phyloP scores from a whole-genome alignment of 2,797 vertebrate species.

The Mus spretus region DNA sequence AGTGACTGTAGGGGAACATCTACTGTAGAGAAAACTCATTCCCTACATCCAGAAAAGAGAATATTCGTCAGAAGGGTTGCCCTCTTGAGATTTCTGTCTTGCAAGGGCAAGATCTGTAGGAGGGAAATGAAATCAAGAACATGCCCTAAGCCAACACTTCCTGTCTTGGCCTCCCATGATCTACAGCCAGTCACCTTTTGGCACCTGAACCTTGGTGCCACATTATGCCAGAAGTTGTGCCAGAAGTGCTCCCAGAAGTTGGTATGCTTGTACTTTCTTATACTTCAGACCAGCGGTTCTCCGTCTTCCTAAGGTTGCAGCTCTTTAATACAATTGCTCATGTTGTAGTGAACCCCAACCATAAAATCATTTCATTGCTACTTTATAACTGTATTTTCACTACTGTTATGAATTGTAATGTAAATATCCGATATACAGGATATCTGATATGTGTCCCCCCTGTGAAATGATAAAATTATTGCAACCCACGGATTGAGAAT shows the following conservation, averaged over 20 bases:
- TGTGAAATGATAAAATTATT: too few relatives aligned
- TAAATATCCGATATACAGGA: background rate
- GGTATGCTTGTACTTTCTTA: background rate
- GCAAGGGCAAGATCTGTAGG: background rate
- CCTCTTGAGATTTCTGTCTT: background rate
- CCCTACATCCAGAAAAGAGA: background rate
- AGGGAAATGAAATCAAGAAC: background rate
- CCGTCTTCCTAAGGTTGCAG: background rate
- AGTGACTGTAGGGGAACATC: too few relatives aligned
- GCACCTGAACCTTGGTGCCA: background rate
- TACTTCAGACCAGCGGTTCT: background rate
- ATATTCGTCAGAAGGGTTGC: fast-evolving
- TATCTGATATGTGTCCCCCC: background rate
- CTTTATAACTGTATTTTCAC: background rate
- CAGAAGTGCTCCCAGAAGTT: fast-evolving
- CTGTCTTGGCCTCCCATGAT: fast-evolving
- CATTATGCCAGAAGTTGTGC: fast-evolving
- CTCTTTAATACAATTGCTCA: background rate
- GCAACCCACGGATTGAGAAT: background rate
- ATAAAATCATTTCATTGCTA: background rate
- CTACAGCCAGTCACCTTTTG: fast-evolving
- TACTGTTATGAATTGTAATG: background rate
- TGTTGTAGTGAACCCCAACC: background rate
- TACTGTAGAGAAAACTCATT: background rate
- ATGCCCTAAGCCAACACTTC: fast-evolving